These are phyloP conservation scores for Caenorhabditis tropicalis DNA, from an alignment of 1,140 invertebrate species.

Conservation along the genomic window DNA sequence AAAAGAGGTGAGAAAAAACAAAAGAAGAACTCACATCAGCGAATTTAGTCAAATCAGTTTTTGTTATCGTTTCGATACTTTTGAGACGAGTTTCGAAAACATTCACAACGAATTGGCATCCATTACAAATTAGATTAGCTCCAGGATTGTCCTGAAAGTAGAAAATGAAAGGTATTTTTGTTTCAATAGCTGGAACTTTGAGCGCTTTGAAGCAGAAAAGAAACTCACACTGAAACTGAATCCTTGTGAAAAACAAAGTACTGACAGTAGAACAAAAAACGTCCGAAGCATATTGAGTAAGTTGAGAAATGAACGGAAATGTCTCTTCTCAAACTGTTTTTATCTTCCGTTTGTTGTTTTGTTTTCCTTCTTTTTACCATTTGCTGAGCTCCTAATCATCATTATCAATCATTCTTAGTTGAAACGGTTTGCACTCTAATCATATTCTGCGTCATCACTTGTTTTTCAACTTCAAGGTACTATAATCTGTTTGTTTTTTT, in stretches of 20 bases:
- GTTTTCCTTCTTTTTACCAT: background rate
- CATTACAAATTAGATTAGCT: background rate
- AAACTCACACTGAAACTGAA: background rate
- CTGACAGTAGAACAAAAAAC: background rate
- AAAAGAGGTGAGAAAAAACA: background rate
- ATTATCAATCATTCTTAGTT: background rate
- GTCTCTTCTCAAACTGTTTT: background rate
- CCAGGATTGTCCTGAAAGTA: background rate
- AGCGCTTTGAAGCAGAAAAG: too few relatives aligned
- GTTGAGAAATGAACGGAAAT: background rate
- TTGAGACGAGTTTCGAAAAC: background rate
- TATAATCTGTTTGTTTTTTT: background rate
- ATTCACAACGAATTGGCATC: background rate
- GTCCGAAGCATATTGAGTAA: background rate
- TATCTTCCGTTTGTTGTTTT: background rate
- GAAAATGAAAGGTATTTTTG: too few relatives aligned
- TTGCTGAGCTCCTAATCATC: constrained; percentile 8
- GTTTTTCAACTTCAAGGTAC: background rate
- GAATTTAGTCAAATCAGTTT: background rate
- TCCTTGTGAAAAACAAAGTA: background rate
- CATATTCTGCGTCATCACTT: background rate
- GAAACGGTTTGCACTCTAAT: background rate
- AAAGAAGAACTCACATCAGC: background rate
- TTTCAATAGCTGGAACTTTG: too few relatives aligned
- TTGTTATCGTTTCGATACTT: background rate